Evolutionary conservation across 2,113 vertebrate genomes (phyloP), one percentile per base, ranked within the genome.

Genomic region (Indicator maculatus): DNA sequence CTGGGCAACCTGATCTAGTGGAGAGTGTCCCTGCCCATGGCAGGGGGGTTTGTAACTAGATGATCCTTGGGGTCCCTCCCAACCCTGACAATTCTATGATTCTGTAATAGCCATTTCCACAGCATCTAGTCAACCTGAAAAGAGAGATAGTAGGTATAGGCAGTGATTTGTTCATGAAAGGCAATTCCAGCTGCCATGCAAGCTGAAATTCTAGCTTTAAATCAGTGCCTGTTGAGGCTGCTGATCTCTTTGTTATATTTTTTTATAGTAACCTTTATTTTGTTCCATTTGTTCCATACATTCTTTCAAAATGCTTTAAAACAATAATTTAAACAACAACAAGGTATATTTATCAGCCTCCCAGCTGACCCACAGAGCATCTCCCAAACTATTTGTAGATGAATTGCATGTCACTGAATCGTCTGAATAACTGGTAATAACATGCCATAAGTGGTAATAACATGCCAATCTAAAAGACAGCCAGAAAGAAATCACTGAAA

Each of bases 271-370:
- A 44, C 16, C 8, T 89, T 65, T 28, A 16, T 74, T 86, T 90
- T 52, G 9, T 81, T 50, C 55, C 26, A 50, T 50, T 23, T 23
- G 21, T 50, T 50, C 21, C 11, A 23, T 50, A 11, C 20, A 24
- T 30, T 83, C 24, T 91, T 85, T 88, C 69, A 81, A 90, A 91
- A 75, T 72, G 17, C 18, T 88, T 93, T 81, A 12, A 78, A 89
- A 81, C 53, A 86, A 44, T 39, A 30, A 31, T 70, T 94, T 93
- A 78, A 69, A 21, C 16, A 59, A 41, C 26, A 76, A 14, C 3
- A 67, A 55, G 36, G 16, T 75, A n/a, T 55, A 65, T 60, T 90
- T 78, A 69, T 58, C 10, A 0, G 30, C 26, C 61, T 39, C 39
- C 8, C 6, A 82, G 33, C 12, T 71, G 26, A 45, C 16, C 50